Conservation (phyloP, 2,888 invertebrate species). For the Biston stratarius region DNA sequence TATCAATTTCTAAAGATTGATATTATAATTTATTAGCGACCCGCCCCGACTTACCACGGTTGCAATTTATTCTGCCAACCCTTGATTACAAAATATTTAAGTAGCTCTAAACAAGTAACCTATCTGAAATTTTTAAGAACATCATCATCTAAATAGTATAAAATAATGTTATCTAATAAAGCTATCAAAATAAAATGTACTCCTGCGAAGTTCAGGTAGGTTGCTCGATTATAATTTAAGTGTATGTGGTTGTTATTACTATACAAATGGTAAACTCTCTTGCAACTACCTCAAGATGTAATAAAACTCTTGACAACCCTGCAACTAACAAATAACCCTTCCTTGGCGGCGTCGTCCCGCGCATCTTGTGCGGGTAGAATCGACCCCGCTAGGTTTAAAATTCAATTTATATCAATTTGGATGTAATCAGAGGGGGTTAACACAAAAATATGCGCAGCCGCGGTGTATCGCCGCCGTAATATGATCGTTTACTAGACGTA, state of each 20-base stretch:
- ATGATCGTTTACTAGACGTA: constrained; percentile 65
- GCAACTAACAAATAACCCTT: constrained; percentile 74
- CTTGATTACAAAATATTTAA: too few species aligned
- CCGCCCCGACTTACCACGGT: too few species aligned
- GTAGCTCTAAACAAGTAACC: too few species aligned
- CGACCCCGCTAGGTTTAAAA: constrained; percentile 79
- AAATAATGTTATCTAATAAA: too few species aligned
- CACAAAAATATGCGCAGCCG: constrained; percentile 76
- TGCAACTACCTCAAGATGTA: not conserved
- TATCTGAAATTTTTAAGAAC: too few species aligned
- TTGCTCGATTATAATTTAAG: too few species aligned
- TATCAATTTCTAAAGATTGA: not conserved
- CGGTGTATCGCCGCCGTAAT: constrained; percentile 65
- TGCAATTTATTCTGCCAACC: too few species aligned
- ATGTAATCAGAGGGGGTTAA: constrained; percentile 80
- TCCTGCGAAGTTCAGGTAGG: too few species aligned
- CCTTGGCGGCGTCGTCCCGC: constrained; percentile 52
- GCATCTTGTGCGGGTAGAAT: constrained; percentile 63
- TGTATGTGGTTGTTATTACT: too few species aligned
- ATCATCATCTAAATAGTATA: too few species aligned
- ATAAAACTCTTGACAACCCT: constrained; percentile 59
- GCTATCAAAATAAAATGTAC: too few species aligned
- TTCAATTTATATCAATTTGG: constrained; percentile 86
- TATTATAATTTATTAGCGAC: too few species aligned
- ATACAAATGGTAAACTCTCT: not conserved